A percentile compares a stretch with the other conserved stretches of the same genome.
These are phyloP conservation scores for human DNA, from an alignment of 2,113 vertebrate genomes.

Conservation along the genomic window GRCh38 chr18:79583501-79584000, in stretches of 20 bases:
- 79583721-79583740: background rate
- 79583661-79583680: too few species aligned
- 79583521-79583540: background rate
- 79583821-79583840: background rate
- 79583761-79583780: accelerated
- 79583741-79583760: accelerated
- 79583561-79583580: background rate
- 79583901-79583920: background rate
- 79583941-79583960: background rate
- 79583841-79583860: too few species aligned
- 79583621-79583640: too few species aligned
- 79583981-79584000: too few species aligned
- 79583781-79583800: background rate
- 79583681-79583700: too few species aligned
- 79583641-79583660: too few species aligned
- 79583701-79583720: too few species aligned
- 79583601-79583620: too few species aligned
- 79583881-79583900: background rate
- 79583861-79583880: background rate
- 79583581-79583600: too few species aligned
- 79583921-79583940: background rate
- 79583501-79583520: too few species aligned
- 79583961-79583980: background rate
- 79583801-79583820: background rate
- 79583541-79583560: background rate